A percentile compares a stretch with the other conserved stretches of the same genome.
These are phyloP conservation scores for Drosophila baimaii DNA, from an alignment of 1,140 invertebrate species.

Conservation along the genomic window DNA sequence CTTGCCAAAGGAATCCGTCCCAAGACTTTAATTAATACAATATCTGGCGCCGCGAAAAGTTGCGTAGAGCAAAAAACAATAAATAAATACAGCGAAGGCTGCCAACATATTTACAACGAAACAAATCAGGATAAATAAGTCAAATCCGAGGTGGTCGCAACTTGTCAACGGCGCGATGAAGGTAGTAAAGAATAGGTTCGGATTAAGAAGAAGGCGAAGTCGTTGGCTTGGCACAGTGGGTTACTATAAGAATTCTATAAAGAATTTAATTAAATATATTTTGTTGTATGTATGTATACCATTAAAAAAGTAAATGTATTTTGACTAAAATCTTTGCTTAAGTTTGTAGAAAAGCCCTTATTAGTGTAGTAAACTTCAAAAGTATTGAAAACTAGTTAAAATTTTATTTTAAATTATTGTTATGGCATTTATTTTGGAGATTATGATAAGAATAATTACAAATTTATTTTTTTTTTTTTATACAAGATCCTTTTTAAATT, in stretches of 20 bases:
- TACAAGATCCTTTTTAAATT: too few species aligned
- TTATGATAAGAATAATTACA: too few species aligned
- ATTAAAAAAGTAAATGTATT: too few species aligned
- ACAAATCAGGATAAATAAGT: slow-evolving; percentile 62
- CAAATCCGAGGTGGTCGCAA: slow-evolving; percentile 70
- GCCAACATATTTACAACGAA: slow-evolving; percentile 67
- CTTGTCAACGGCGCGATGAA: slow-evolving; percentile 55
- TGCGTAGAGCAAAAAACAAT: slow-evolving; percentile 24
- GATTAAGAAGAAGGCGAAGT: slow-evolving; percentile 13
- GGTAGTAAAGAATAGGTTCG: slow-evolving; percentile 8
- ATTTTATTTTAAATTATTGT: too few species aligned
- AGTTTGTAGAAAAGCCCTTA: too few species aligned
- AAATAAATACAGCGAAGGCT: slow-evolving; percentile 51
- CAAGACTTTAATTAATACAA: slow-evolving; percentile 54
- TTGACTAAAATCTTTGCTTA: too few species aligned
- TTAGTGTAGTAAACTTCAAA: too few species aligned
- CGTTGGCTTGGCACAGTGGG: slow-evolving; percentile 48
- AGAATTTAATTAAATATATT: too few species aligned
- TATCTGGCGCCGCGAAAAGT: slow-evolving; percentile 44
- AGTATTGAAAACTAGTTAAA: too few species aligned
- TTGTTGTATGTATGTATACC: too few species aligned
- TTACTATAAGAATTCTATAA: background rate
- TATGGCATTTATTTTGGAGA: too few species aligned
- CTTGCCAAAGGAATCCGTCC: background rate
- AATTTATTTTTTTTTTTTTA: too few species aligned